Evolutionary conservation across 2,888 invertebrate species (phyloP), one percentile per base, ranked within the genome.

Genomic region (Heliconius hortense): DNA sequence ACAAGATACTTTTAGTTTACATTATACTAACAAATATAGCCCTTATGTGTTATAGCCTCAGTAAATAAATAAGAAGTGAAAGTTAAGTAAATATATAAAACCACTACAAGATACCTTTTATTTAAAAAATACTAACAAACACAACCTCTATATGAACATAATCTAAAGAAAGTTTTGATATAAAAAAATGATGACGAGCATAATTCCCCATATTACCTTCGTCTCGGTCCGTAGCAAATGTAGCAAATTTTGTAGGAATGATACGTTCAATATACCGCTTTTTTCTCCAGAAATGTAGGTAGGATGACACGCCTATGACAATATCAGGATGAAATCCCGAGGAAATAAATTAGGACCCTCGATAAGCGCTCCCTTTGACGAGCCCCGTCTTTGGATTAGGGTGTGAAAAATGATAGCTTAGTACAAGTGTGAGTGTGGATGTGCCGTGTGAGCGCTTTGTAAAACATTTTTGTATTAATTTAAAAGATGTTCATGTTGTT

Each of bases 331-430:
- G 84, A 88, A 90, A 90, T 89, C 90, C 91, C 83, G 81, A 80
- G 86, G 87, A 91, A 91, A 93, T 92, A 93, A 93, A 94, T 94
- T 92, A 90, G 87, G 88, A 86, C 82, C 84, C 84, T 84, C 89
- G 92, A 92, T 92, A 92, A 93, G 92, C 92, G 92, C 85, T 90
- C 91, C 89, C 92, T 93, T 93, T 93, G 92, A 93, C 93, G 92
- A 92, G 88, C 80, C 86, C 87, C 89, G 90, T 90, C 90, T 88
- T 86, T 88, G 92, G 93, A 93, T 94, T 93, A 93, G 87, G 89
- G 81, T 81, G 88, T 93, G 93, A 94, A 93, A 94, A 93, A 93
- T 93, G 90, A 92, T 90, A 88, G 92, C 92, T 90, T 89, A 89
- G 81, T 79, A 79, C 81, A 78, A 79, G 78, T 64, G 78, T 77